phyloP scores from a whole-genome alignment of 1,140 invertebrate genomes.

The Lasioglossum baleicum region DNA sequence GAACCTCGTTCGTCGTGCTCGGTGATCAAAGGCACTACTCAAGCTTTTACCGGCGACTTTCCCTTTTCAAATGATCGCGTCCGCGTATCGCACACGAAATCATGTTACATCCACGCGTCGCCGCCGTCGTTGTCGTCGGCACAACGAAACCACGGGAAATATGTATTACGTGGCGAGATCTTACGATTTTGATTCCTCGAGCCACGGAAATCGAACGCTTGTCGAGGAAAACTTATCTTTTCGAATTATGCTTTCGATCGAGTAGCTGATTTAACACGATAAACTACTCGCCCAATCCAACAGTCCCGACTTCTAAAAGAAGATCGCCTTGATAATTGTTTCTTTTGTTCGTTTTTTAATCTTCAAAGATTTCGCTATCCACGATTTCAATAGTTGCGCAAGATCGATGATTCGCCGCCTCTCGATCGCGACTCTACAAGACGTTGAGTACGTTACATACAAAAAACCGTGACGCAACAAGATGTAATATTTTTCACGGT shows the following conservation, averaged over 20 bases:
- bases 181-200: no score
- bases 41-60: constrained; percentile 43
- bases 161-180: constrained; percentile 23
- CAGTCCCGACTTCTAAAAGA: constrained; percentile 1
- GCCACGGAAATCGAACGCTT: no score
- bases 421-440: not conserved
- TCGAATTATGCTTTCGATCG: no score
- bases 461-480: not conserved
- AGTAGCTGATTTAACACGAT: no score
- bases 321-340: not conserved
- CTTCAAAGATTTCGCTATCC: not conserved
- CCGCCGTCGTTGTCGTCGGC: not conserved
- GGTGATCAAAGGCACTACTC: constrained; percentile 10
- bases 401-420: not conserved
- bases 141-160: constrained; percentile 17
- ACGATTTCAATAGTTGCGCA: not conserved
- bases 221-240: no score
- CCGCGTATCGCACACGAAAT: constrained; percentile 32
- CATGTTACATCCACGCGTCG: not conserved
- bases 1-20: not conserved
- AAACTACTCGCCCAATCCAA: not conserved
- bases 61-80: constrained; percentile 46
- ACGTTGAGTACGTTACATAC: not conserved
- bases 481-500: not conserved
- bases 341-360: not conserved